Evolutionary conservation across 2,113 vertebrate genomes (phyloP).

Genomic region (Tragelaphus buxtoni): DNA sequence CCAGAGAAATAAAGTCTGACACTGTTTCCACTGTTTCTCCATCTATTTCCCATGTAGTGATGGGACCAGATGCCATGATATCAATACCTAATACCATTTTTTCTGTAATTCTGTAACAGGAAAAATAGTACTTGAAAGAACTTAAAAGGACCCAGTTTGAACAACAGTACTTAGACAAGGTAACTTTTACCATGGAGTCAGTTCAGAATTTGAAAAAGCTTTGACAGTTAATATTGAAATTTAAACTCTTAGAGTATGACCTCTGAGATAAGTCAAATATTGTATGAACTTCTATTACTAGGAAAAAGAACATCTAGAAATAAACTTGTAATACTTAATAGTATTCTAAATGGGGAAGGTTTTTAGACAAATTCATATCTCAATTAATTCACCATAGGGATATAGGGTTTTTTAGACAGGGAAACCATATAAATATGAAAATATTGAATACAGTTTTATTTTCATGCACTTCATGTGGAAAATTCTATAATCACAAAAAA

Average conservation of each 20-base stretch:
- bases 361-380: background rate
- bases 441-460: background rate
- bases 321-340: background rate
- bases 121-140: background rate
- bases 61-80: too few relatives aligned
- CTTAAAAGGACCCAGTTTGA: background rate
- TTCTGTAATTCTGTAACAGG: background rate
- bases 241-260: background rate
- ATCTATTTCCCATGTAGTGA: too few relatives aligned
- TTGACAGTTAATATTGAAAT: background rate
- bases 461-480: background rate
- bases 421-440: background rate
- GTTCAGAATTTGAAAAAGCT: background rate
- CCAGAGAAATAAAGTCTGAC: too few relatives aligned
- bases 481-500: background rate
- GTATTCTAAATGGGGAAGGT: background rate
- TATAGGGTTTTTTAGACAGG: background rate
- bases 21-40: too few relatives aligned
- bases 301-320: background rate
- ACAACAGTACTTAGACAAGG: background rate
- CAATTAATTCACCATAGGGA: background rate
- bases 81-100: background rate
- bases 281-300: background rate
- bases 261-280: background rate
- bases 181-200: background rate